Percentiles rank a stretch among this genome's conserved stretches.
Evolutionary conservation across 2,797 vertebrate genomes (phyloP).

Genomic region (Lutjanus campechanus): DNA sequence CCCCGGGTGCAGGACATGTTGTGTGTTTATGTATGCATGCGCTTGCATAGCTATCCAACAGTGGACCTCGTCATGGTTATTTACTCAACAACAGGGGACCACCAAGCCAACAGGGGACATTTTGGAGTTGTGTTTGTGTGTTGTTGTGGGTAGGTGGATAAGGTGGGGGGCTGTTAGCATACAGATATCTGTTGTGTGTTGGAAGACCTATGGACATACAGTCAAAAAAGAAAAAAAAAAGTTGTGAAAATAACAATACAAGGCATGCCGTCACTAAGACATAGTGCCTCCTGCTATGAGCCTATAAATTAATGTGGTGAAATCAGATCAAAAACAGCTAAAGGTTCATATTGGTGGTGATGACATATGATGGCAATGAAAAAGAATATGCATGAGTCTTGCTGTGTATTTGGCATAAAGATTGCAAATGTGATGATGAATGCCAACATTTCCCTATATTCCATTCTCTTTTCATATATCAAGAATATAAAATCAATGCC

Average conservation of each 20-base stretch:
- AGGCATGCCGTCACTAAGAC: neutral
- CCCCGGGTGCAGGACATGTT: too few relatives aligned
- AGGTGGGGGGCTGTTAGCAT: too few relatives aligned
- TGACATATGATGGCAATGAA: slow-evolving; percentile 1
- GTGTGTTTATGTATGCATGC: too few relatives aligned
- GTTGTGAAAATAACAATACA: neutral
- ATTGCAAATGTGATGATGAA: slow-evolving; percentile 4
- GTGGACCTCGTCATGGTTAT: too few relatives aligned
- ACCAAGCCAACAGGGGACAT: too few relatives aligned
- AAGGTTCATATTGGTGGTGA: neutral
- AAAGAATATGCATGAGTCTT: slow-evolving; percentile 1
- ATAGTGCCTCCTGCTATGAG: neutral
- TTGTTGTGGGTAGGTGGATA: too few relatives aligned
- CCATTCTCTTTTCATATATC: slow-evolving; percentile 12
- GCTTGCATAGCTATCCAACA: too few relatives aligned
- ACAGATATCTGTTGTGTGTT: too few relatives aligned
- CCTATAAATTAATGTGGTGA: neutral
- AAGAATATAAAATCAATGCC: slow-evolving; percentile 23
- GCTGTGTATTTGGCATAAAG: slow-evolving; percentile 1
- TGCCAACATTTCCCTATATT: neutral
- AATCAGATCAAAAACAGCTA: neutral
- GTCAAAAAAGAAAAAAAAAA: neutral
- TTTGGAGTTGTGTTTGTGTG: too few relatives aligned
- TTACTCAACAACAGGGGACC: too few relatives aligned
- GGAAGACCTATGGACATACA: too few relatives aligned